Percentiles rank a stretch among this genome's conserved stretches.
These are phyloP conservation scores for Euwallacea similis DNA, from an alignment of 1,140 invertebrate genomes.

Conservation along the genomic window DNA sequence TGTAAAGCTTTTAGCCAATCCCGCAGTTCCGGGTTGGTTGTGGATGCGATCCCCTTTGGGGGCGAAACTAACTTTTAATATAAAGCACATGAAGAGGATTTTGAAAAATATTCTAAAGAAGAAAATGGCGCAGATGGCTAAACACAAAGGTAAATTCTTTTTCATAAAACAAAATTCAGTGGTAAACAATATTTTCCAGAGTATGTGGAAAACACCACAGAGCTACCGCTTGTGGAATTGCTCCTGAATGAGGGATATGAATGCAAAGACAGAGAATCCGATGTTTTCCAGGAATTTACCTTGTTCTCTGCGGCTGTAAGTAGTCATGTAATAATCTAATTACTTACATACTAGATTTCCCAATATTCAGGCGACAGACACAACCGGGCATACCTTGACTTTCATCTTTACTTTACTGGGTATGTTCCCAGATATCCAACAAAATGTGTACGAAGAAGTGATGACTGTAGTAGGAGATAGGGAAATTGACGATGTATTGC, in stretches of 20 bases:
- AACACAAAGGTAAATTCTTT: not conserved
- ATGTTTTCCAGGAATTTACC: not conserved
- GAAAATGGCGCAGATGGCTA: not conserved
- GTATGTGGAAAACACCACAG: not conserved
- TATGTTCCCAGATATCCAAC: constrained; percentile 9
- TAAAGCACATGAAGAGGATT: not conserved
- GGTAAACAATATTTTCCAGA: constrained; percentile 3
- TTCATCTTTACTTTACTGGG: constrained; percentile 9
- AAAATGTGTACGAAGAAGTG: constrained; percentile 21
- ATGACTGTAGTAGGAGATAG: constrained; percentile 2
- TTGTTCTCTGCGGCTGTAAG: constrained; percentile 9
- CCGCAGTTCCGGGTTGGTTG: not conserved
- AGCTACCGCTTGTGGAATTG: not conserved
- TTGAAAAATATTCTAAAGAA: not conserved
- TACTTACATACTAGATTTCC: not conserved
- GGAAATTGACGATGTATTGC: not conserved
- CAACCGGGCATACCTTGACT: constrained; percentile 13
- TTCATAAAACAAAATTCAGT: not conserved
- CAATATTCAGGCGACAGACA: constrained; percentile 18
- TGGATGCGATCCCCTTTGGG: constrained; percentile 5
- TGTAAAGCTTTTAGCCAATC: constrained; percentile 7
- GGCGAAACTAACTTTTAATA: not conserved
- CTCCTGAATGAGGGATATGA: constrained; percentile 2
- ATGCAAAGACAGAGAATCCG: not conserved
- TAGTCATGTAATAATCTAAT: not conserved